Evolutionary conservation across 2,797 vertebrate species (phyloP), one percentile per base, ranked within the genome.

Genomic region (Acipenser transmontanus): DNA sequence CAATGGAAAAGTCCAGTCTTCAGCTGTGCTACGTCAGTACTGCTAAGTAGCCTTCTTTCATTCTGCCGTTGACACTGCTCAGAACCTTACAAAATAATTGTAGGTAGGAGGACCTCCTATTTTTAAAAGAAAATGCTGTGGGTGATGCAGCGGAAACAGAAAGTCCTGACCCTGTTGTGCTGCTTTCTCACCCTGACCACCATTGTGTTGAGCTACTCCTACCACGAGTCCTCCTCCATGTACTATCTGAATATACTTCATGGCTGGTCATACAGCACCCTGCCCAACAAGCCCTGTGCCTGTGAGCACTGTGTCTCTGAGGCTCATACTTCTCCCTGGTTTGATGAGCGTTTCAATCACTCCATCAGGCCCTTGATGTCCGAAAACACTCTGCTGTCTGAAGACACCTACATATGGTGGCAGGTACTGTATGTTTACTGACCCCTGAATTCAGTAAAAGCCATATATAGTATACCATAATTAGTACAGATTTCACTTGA

Each of bases 361-460:
- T 92, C 91, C 57, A 63, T 93, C 74, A 85, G 88, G 62, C 95
- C 95, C 0, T 81, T 98, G 76, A 84, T 97, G 88, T 93, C 90
- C 10, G 83, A 77, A 64, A 97, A 94, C 73, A 88, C 88, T 7
- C 61, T 84, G 12, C 75, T 98, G 71, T 85, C 91, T 2, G 88
- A 95, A 0, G 90, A 91, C 8, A 93, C 90, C 61, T 97, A 91
- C 73, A 88, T 52, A 61, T 98, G 96, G 96, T 98, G 95, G 95
- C 87, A 93, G 95, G 96, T 98, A 79, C 34, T 34, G 34, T 34
- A 34, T 34, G 34, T 34, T 34, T 34, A 34, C 4, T 34, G 0
- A 34, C 3, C 34, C 34, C 34, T 34, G 34, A 34, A 34, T 34
- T 34, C 34, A 34, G 34, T 34, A 17, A 17, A 17, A 17, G 17